Evolutionary conservation across 2,113 vertebrate genomes (phyloP).

Genomic region (Eulemur macaco): DNA sequence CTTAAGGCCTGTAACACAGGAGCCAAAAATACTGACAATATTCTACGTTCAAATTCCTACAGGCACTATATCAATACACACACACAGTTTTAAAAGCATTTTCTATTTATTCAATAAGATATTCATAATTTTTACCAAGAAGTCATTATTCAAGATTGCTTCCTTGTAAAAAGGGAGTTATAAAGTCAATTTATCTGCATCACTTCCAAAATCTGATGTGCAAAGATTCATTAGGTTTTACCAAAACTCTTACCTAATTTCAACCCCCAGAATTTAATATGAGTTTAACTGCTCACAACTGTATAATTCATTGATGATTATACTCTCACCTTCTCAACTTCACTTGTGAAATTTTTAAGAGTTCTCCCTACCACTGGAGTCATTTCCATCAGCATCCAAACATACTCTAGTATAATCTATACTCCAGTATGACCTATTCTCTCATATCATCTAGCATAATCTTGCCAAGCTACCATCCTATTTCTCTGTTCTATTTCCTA

Average conservation of each 20-base stretch:
- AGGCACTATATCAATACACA: background rate
- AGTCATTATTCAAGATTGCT: background rate
- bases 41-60: background rate
- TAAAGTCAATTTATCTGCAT: background rate
- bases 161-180: background rate
- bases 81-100: background rate
- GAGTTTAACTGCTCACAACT: background rate
- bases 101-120: background rate
- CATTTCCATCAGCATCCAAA: background rate
- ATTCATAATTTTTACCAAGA: background rate
- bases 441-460: background rate
- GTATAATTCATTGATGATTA: background rate
- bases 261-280: background rate
- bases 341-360: background rate
- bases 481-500: background rate
- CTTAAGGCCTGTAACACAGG: background rate
- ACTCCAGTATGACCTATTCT: background rate
- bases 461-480: background rate
- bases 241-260: background rate
- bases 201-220: background rate
- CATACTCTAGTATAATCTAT: background rate
- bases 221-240: background rate
- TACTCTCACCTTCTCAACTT: background rate
- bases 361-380: background rate
- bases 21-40: background rate